These are phyloP conservation scores for Callaeas wilsoni DNA, from an alignment of 2,113 vertebrate genomes.

Conservation along the genomic window DNA sequence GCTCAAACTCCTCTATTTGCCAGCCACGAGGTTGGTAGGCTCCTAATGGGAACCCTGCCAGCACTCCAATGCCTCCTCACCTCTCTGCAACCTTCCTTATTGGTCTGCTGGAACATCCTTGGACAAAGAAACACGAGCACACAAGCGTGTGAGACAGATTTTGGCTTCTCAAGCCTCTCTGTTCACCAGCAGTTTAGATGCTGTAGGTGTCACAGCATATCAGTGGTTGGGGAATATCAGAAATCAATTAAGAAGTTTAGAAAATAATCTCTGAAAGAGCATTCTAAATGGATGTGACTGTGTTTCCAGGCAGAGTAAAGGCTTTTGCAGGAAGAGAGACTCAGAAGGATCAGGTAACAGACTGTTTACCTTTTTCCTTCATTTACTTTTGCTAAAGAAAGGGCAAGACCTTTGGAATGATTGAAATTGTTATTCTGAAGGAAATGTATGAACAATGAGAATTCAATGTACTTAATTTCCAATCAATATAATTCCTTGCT, in stretches of 20 bases:
- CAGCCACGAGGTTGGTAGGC: background rate
- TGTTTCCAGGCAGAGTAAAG: background rate
- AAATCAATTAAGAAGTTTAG: background rate
- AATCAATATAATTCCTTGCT: background rate
- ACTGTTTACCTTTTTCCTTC: background rate
- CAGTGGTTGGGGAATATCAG: background rate
- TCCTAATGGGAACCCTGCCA: background rate
- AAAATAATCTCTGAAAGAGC: background rate
- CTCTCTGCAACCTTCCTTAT: background rate
- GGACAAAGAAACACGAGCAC: background rate
- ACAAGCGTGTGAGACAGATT: fast-evolving
- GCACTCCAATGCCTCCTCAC: background rate
- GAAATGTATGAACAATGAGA: background rate
- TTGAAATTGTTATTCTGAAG: background rate
- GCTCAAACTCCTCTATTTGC: background rate
- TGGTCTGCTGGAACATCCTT: background rate
- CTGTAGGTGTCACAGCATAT: background rate
- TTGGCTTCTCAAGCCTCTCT: background rate
- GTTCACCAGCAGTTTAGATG: background rate
- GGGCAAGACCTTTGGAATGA: background rate
- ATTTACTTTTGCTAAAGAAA: background rate
- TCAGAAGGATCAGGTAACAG: background rate
- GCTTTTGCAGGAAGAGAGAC: background rate
- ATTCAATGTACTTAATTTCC: background rate
- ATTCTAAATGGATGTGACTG: background rate